Evolutionary conservation across 2,797 vertebrate genomes (phyloP), one percentile per base, ranked within the genome.

Genomic region (Halcyon badia): DNA sequence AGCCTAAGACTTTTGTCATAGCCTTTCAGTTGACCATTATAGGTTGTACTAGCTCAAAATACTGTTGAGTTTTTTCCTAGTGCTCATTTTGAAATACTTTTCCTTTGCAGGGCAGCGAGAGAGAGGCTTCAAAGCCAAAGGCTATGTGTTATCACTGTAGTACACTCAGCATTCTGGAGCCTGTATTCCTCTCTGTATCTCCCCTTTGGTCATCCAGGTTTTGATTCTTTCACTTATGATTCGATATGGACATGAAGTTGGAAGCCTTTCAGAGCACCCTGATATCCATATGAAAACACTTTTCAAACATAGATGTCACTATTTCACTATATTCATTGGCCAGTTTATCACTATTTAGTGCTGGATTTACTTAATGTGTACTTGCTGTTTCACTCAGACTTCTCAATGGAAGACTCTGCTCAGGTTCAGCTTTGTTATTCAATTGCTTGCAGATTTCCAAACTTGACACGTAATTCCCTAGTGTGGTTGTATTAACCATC

Each of bases 251-350:
- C 8, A 16, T 77, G 51, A 72, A 78, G 25, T 1, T 65, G 58
- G 57, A 71, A 72, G n/a, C 3, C 21, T 83, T 68, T 83, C 46
- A 76, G 37, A 91, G 35, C 24, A 66, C 8, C 22, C 22, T 44
- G 13, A 46, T 57, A 68, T 4, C 24, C 7, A 7, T 42, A 54
- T 46, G 39, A 66, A 82, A 81, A 65, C 26, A n/a, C 13, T 92
- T 93, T 92, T 90, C 83, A 77, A 84, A 87, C 62, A 79, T 76
- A 96, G 93, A 56, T 94, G 90, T 94, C 92, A 89, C 77, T 94
- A 14, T 97, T 96, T 87, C 80, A 73, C 83, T 88, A 14, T 76
- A 25, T 49, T 73, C 0, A 0, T 65, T 81, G 39, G 19, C 76
- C 33, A 72, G 0, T 75, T 92, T 68, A 42, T 92, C 3, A 3